Conservation (phyloP, 2,797 vertebrate genomes). For the Hippoglossus hippoglossus region DNA sequence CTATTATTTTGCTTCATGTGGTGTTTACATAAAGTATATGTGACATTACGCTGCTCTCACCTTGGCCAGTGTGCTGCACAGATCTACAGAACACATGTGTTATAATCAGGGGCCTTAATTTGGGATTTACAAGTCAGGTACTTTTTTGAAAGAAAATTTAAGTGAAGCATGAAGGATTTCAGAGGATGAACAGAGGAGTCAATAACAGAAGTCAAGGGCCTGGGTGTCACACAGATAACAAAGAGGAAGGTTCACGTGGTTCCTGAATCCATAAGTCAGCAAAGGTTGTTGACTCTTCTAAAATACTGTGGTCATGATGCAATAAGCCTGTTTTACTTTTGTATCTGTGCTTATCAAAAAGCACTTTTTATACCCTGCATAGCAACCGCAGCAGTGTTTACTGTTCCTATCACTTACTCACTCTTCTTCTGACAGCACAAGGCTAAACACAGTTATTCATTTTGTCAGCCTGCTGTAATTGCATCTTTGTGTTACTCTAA, state of each 20-base stretch:
- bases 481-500: not conserved
- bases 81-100: not conserved
- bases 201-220: conserved; percentile 48
- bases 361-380: not conserved
- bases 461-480: not conserved
- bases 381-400: conserved; percentile 7
- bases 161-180: not conserved
- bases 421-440: conserved; percentile 20
- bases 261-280: conserved; percentile 5
- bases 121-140: not conserved
- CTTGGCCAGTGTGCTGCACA: not conserved
- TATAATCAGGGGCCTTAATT: not conserved
- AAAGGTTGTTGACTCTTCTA: not conserved
- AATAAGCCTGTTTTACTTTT: not conserved
- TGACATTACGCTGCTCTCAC: too few relatives aligned
- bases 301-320: not conserved
- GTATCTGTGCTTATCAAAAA: not conserved
- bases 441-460: not conserved
- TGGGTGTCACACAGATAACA: conserved; percentile 46
- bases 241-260: conserved; percentile 29
- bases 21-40: too few relatives aligned
- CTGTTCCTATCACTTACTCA: conserved; percentile 1
- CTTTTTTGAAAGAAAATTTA: too few relatives aligned
- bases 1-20: not conserved
- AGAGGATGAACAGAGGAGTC: not conserved